Conservation (phyloP, 2,797 vertebrate genomes). For the Pempheris klunzingeri region DNA sequence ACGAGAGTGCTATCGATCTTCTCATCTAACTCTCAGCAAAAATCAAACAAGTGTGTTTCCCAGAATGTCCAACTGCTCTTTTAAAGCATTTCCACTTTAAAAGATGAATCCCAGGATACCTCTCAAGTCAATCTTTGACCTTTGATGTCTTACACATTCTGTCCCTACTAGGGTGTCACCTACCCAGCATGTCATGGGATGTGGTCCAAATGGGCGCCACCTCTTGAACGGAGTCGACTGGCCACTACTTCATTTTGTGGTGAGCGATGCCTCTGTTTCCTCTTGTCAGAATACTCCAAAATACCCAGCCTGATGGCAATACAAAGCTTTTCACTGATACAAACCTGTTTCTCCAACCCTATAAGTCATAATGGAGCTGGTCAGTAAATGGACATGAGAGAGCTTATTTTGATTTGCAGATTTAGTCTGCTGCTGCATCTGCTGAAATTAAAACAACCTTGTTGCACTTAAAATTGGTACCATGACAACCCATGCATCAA, state of each 20-base stretch:
- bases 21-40: background rate
- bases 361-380: background rate
- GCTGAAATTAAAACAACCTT: conserved; percentile 66
- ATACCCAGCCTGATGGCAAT: background rate
- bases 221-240: conserved; percentile 95
- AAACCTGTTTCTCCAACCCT: background rate
- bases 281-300: background rate
- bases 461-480: conserved; percentile 71
- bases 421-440: conserved; percentile 28
- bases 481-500: conserved; percentile 82
- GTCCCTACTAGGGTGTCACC: conserved; percentile 91
- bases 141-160: conserved; percentile 30
- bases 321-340: background rate
- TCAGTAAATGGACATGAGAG: conserved; percentile 25
- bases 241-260: conserved; percentile 98
- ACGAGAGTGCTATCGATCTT: background rate
- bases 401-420: conserved; percentile 63
- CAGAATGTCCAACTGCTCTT: background rate
- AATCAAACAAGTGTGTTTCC: background rate
- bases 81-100: conserved; percentile 5
- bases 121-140: conserved; percentile 19
- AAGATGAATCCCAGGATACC: conserved; percentile 8
- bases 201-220: conserved; percentile 99
- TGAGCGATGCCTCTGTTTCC: conserved; percentile 76
- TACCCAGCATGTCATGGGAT: conserved; percentile 99